Percentiles rank a stretch among this genome's conserved stretches.
Conservation (phyloP, 1,140 invertebrate species). For the Drosophila virilis region DNA sequence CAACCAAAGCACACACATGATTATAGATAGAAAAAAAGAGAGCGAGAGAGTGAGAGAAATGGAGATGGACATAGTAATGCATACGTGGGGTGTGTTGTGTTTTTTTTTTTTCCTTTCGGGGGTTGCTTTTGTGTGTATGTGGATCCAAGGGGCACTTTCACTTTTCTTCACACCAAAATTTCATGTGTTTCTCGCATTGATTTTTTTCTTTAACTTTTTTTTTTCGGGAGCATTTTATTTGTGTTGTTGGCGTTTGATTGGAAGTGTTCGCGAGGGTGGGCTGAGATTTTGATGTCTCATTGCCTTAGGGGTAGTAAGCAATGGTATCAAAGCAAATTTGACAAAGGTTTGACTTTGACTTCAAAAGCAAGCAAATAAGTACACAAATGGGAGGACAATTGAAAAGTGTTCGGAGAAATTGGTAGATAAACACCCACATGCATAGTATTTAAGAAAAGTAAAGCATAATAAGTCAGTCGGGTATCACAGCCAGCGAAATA, state of each 20-base stretch:
- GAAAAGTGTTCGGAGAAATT: slow-evolving; percentile 26
- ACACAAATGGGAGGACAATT: slow-evolving; percentile 51
- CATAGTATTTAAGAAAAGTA: not conserved
- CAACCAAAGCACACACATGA: slow-evolving; percentile 38
- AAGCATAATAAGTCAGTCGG: not conserved
- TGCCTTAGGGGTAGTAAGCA: slow-evolving; percentile 52
- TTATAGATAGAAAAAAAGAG: slow-evolving; percentile 15
- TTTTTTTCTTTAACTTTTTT: slow-evolving; percentile 31
- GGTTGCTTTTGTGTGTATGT: slow-evolving; percentile 51
- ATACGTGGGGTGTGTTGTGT: slow-evolving; percentile 30
- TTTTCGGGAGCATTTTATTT: slow-evolving; percentile 40
- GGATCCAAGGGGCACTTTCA: slow-evolving; percentile 61
- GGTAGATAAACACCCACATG: not conserved
- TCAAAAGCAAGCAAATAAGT: slow-evolving; percentile 54
- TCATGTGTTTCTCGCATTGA: slow-evolving; percentile 63
- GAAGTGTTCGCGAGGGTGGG: slow-evolving; percentile 44
- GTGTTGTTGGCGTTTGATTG: slow-evolving; percentile 63
- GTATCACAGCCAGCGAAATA: not conserved
- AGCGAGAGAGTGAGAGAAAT: slow-evolving; percentile 16
- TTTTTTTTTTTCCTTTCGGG: slow-evolving; percentile 38
- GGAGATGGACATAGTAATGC: slow-evolving; percentile 12
- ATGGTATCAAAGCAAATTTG: slow-evolving; percentile 67
- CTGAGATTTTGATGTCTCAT: slow-evolving; percentile 35
- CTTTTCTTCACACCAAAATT: slow-evolving; percentile 70
- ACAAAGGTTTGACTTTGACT: slow-evolving; percentile 69